A percentile compares a stretch with the other conserved stretches of the same genome.
phyloP scores from a whole-genome alignment of 2,797 vertebrate genomes.

The Champsocephalus gunnari region DNA sequence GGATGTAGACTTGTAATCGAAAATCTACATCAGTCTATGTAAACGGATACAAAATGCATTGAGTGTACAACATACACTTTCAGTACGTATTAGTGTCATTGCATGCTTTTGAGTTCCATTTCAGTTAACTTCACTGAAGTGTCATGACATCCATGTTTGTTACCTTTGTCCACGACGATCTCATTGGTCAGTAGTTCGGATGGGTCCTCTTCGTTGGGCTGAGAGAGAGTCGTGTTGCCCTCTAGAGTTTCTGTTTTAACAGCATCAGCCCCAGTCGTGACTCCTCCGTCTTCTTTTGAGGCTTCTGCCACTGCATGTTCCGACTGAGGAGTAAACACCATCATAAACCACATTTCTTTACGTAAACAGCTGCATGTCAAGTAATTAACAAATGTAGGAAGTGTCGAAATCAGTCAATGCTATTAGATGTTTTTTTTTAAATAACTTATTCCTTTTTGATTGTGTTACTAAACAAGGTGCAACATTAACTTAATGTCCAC shows the following conservation, averaged over 20 bases:
- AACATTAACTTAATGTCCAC: background rate
- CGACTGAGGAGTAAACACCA: conserved; percentile 45
- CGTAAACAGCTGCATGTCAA: background rate
- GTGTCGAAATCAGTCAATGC: background rate
- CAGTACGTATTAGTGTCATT: background rate
- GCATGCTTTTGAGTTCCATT: background rate
- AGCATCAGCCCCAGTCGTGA: conserved; percentile 23
- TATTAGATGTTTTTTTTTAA: background rate
- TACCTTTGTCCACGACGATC: conserved; percentile 70
- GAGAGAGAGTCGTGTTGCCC: conserved; percentile 41
- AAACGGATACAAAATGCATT: background rate
- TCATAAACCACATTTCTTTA: background rate
- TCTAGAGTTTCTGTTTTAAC: conserved; percentile 29
- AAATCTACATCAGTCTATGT: conserved; percentile 1
- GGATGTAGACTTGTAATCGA: background rate
- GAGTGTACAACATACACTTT: too few species aligned
- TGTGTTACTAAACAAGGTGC: background rate
- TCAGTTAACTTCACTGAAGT: background rate
- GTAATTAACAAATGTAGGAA: background rate
- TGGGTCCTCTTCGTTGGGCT: conserved; percentile 52
- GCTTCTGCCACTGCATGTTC: conserved; percentile 20
- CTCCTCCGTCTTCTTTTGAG: conserved; percentile 27
- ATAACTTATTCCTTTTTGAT: background rate
- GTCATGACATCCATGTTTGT: background rate
- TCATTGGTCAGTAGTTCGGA: conserved; percentile 68